Conservation (phyloP, 2,113 vertebrate genomes). For the human region DNA sequence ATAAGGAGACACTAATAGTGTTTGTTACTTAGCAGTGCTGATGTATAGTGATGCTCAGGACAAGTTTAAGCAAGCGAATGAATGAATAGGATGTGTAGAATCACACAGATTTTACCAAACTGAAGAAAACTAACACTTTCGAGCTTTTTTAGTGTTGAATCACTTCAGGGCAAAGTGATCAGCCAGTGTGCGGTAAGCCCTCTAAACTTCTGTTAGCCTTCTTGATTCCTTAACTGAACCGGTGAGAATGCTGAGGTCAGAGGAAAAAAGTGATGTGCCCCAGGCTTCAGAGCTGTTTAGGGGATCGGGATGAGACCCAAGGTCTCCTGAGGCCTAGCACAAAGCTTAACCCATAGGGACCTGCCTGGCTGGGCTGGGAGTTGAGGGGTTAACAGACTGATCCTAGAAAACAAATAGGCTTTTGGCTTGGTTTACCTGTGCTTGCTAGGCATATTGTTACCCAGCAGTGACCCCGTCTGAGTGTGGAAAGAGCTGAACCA, state of each 20-base stretch:
- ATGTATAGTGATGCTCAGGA: background rate
- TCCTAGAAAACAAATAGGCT: background rate
- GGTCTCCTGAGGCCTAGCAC: background rate
- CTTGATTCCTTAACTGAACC: background rate
- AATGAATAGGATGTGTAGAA: background rate
- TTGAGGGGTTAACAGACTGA: background rate
- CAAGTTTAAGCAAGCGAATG: background rate
- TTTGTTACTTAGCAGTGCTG: background rate
- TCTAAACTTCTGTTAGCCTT: background rate
- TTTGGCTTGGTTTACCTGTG: background rate
- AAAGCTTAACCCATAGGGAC: background rate
- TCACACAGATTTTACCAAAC: background rate
- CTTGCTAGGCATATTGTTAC: background rate
- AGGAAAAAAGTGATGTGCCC: background rate
- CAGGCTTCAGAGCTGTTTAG: background rate
- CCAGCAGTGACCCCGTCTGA: background rate
- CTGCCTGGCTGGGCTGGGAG: background rate
- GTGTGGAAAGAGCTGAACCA: conserved; percentile 12
- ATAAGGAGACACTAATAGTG: accelerated
- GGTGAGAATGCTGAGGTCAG: background rate
- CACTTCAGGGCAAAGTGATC: background rate
- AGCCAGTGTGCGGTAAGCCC: background rate
- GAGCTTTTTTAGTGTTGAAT: background rate
- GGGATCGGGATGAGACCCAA: background rate
- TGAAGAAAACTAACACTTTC: background rate